Evolutionary conservation across 2,113 vertebrate species (phyloP).

Genomic region (Ondatra zibethicus): DNA sequence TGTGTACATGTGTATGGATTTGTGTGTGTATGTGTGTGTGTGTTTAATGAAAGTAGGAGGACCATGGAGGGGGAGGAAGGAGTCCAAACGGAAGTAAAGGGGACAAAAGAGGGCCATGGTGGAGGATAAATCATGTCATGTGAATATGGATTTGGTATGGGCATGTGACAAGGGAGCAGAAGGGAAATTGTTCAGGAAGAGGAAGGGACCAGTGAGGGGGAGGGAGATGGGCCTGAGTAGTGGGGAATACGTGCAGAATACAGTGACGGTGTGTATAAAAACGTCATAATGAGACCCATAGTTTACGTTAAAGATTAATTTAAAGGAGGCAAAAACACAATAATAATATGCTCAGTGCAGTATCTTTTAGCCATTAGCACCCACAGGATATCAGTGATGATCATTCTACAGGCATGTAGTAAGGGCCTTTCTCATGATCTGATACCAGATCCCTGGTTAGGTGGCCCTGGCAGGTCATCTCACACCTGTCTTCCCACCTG

Average conservation of each 20-base stretch:
- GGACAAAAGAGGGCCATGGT: not conserved
- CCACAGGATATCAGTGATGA: not conserved
- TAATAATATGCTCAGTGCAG: not conserved
- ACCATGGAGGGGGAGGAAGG: too few species aligned
- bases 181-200: not conserved
- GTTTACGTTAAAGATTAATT: not conserved
- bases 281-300: not conserved
- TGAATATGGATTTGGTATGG: not conserved
- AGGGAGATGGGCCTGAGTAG: not conserved
- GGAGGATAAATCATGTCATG: not conserved
- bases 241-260: rapidly evolving
- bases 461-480: not conserved
- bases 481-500: not conserved
- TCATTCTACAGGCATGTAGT: not conserved
- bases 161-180: not conserved
- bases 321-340: not conserved
- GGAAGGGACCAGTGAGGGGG: not conserved
- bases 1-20: not conserved
- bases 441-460: not conserved
- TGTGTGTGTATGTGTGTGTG: not conserved
- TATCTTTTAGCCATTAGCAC: not conserved
- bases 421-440: not conserved
- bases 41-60: not conserved
- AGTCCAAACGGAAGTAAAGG: not conserved
- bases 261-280: not conserved